Percentiles rank a stretch among this genome's conserved stretches.
phyloP scores from a whole-genome alignment of 2,797 vertebrate species.

The Spinus olivaceus region DNA sequence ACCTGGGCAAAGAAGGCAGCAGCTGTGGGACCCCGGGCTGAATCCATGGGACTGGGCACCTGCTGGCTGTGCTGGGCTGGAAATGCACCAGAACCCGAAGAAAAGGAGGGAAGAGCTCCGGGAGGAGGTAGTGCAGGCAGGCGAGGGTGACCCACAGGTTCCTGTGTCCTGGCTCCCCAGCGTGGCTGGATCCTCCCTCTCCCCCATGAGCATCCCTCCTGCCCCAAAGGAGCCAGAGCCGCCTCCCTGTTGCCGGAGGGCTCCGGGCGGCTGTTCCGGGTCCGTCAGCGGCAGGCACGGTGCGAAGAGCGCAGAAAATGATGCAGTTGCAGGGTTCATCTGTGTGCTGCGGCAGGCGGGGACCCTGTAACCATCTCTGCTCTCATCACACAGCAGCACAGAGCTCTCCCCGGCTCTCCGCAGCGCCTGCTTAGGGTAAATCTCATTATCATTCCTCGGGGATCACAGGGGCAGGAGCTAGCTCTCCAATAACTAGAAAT shows the following conservation, averaged over 20 bases:
- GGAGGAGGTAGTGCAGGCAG: neutral
- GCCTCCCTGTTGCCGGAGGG: rapidly evolving
- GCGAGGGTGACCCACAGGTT: neutral
- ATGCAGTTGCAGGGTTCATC: neutral
- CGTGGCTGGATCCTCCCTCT: neutral
- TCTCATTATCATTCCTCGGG: conserved; percentile 58
- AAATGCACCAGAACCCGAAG: neutral
- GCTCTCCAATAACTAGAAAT: conserved; percentile 55
- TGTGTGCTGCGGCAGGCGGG: neutral
- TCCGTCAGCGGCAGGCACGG: neutral
- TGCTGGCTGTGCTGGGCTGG: neutral
- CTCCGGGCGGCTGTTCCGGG: rapidly evolving
- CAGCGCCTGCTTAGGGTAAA: conserved; percentile 31
- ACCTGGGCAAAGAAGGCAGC: neutral
- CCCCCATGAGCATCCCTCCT: rapidly evolving
- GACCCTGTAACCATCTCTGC: neutral
- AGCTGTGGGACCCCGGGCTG: rapidly evolving
- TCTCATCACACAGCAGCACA: neutral
- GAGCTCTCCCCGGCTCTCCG: neutral
- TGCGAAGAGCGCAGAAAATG: neutral
- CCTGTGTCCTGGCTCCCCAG: rapidly evolving
- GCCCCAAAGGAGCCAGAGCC: neutral
- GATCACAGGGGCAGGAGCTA: conserved; percentile 52
- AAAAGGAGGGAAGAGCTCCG: neutral
- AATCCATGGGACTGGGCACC: neutral